These are phyloP conservation scores for Oenanthe oenanthe DNA, from an alignment of 2,113 vertebrate species.

Conservation along the genomic window DNA sequence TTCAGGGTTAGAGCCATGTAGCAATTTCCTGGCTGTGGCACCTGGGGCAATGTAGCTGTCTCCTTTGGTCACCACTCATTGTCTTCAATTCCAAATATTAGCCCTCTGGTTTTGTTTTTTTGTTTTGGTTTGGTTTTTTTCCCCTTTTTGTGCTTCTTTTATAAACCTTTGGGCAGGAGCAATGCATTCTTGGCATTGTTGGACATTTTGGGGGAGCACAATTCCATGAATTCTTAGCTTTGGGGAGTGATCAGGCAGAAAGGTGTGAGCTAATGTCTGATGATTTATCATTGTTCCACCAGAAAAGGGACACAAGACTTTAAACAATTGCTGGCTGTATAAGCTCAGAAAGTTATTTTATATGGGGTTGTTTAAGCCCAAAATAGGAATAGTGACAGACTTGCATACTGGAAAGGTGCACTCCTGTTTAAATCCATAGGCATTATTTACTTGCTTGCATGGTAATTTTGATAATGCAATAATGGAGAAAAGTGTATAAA, in stretches of 20 bases:
- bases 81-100: background rate
- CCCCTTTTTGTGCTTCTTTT: background rate
- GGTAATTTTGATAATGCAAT: background rate
- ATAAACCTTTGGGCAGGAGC: slow-evolving; percentile 6
- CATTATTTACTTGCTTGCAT: background rate
- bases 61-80: background rate
- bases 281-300: slow-evolving; percentile 40
- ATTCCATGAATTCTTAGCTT: slow-evolving; percentile 62
- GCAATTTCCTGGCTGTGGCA: background rate
- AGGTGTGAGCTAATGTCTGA: background rate
- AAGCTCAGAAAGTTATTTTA: slow-evolving; percentile 1
- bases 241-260: slow-evolving; percentile 59
- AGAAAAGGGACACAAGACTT: slow-evolving; percentile 21
- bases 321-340: background rate
- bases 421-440: background rate
- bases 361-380: background rate
- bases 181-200: slow-evolving; percentile 40
- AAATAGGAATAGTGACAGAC: background rate
- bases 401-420: background rate
- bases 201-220: background rate
- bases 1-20: rapidly evolving
- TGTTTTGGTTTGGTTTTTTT: background rate
- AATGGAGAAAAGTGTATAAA: background rate
- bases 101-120: background rate
- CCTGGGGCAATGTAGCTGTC: background rate